Evolutionary conservation across 2,113 vertebrate species (phyloP).

Genomic region (Fulmarus glacialis): DNA sequence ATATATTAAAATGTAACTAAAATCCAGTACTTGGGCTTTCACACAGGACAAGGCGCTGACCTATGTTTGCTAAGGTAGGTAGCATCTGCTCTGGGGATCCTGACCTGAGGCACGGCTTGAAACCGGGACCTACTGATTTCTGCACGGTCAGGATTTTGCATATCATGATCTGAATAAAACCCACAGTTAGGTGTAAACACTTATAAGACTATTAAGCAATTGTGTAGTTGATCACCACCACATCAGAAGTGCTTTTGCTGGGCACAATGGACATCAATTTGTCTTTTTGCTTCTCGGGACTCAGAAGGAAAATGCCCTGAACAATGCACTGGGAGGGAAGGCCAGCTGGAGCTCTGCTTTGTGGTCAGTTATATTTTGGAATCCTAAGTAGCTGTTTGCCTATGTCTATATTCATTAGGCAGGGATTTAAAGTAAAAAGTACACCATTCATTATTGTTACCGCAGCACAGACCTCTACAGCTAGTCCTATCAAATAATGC

Average conservation of each 20-base stretch:
- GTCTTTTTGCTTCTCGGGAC: not conserved
- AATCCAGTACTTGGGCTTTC: not conserved
- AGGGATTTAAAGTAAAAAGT: constrained; percentile 52
- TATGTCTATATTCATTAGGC: constrained; percentile 68
- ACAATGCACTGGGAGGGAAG: not conserved
- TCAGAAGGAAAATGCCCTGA: constrained; percentile 11
- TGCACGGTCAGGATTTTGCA: not conserved
- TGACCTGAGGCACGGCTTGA: not conserved
- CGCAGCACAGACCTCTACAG: not conserved
- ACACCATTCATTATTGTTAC: constrained; percentile 54
- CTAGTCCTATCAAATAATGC: constrained; percentile 29
- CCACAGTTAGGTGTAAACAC: not conserved
- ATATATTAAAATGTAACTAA: not conserved
- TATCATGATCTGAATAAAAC: not conserved
- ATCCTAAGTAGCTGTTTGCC: constrained; percentile 44
- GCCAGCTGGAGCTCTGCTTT: constrained; percentile 36
- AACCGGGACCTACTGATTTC: not conserved
- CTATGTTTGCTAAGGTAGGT: not conserved
- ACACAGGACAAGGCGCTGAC: not conserved
- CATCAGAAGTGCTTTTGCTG: not conserved
- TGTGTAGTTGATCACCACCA: not conserved
- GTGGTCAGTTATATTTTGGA: constrained; percentile 51
- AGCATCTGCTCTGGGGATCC: not conserved
- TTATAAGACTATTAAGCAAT: not conserved
- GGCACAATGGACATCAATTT: not conserved